phyloP scores from a whole-genome alignment of 2,113 vertebrate genomes.

The Agelaius phoeniceus region DNA sequence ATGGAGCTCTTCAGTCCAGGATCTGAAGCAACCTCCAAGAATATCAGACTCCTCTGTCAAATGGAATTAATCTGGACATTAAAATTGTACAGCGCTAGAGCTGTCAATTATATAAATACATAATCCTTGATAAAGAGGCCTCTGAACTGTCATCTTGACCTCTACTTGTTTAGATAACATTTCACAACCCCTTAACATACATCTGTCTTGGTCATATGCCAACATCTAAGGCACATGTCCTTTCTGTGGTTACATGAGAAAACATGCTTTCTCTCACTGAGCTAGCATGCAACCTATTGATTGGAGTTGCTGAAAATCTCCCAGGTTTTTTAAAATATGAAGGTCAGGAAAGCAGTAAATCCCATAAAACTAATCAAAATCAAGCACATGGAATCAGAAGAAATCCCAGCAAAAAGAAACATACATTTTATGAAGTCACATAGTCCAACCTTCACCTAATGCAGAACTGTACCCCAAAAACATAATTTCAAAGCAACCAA shows the following conservation, averaged over 20 bases:
- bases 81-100: background rate
- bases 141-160: background rate
- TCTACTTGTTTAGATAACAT: background rate
- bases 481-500: background rate
- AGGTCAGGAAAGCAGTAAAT: background rate
- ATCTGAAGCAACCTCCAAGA: background rate
- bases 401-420: background rate
- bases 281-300: background rate
- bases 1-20: background rate
- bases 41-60: background rate
- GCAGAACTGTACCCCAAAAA: background rate
- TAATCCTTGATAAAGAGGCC: background rate
- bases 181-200: background rate
- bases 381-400: fast-evolving
- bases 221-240: background rate
- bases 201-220: background rate
- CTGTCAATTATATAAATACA: background rate
- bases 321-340: background rate
- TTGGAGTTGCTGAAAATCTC: background rate
- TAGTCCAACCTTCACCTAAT: background rate
- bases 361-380: background rate
- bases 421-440: fast-evolving
- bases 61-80: background rate
- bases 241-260: background rate
- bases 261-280: background rate